Base-by-base conservation (phyloP, 2,797 vertebrate species). In the Lithobates pipiens region DNA sequence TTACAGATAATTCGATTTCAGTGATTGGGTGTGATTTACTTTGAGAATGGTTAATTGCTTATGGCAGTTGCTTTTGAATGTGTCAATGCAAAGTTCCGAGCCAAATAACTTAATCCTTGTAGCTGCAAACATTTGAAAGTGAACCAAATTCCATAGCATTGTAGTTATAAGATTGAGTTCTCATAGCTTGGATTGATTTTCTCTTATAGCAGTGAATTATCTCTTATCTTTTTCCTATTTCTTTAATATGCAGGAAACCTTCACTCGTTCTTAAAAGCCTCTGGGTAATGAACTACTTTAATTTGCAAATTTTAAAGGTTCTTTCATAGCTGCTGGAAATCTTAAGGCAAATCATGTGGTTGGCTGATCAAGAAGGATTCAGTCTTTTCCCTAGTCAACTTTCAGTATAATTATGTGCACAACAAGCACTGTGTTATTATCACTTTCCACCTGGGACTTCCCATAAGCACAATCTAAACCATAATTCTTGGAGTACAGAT, bases 241-340 rank as follows among this genome's bases (percentile, higher is more conserved):
- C 46, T 57, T 73, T 82, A 65, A 25, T 11, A 73, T 39, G 54
- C 75, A 27, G 50, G 32, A 77, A 61, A 57, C 7, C 18, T 46
- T 46, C 23, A 42, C 50, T 72, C 32, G n/a, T 72, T 72, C 15
- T 34, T 57, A 32, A 36, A 32, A 34, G 75, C 50, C 75, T 61
- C 57, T 34, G 50, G 57, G 75, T 57, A 36, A 57, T 77, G 50
- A 77, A 57, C 75, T 77, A 63, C 50, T 77, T 76, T 76, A 29
- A 76, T 29, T 63, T 77, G 75, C 75, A 77, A 34, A 61, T 77
- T 77, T 25, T 77, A 77, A 77, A 50, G 9, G 50, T 61, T 77
- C 57, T 77, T 34, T 76, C 75, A 57, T 57, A n/a, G 44, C 67
- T 54, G 42, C 42, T 72, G 69, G 44, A 81, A 61, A 73, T 82